Evolutionary conservation across 2,888 invertebrate species (phyloP), one percentile per base, ranked within the genome.

Genomic region (Pristionchus maxplancki): DNA sequence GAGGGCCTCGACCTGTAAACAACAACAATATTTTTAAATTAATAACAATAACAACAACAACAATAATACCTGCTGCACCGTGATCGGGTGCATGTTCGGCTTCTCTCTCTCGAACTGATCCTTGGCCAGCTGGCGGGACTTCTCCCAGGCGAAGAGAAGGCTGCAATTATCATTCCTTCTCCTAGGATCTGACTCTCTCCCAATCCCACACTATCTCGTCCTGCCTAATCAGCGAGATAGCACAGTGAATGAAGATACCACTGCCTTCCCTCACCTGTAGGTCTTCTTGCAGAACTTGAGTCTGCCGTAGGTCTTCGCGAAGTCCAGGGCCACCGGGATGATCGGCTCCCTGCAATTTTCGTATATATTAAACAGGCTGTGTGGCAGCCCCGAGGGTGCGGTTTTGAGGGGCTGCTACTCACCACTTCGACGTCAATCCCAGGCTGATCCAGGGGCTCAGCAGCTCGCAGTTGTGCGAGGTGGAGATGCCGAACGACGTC

Each of bases 231-330:
- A 48, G 48, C 48, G 50, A 50, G 50, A 50, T 1, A 50, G 8
- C 44, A 48, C 17, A 24, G 58, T 58, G 58, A 8, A n/a, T 11
- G 11, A 58, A 58, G 5, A 58, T n/a, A 6, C 58, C 6, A 58
- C 20, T 11, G 58, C n/a, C n/a, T n/a, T n/a, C n/a, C n/a, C 90
- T 28, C 40, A 96, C 96, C 97, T 96, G 95, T 97, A 98, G 84
- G 98, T 96, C 8, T 98, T 97, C 50, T 97, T 96, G 6, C 97
- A 97, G 95, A 96, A 98, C 95, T 98, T 98, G 97, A 98, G 97
- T 88, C 98, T 96, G 53, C 98, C 98, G 94, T 97, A 97, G 31
- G 96, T 96, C 91, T 97, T 97, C 15, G 97, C 96, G 96, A 98
- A 98, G 31, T 96, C 95, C 88, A 98, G 95, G 1, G 97, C 97